phyloP scores from a whole-genome alignment of 1,140 invertebrate genomes.

The Cardiocondyla obscurior region DNA sequence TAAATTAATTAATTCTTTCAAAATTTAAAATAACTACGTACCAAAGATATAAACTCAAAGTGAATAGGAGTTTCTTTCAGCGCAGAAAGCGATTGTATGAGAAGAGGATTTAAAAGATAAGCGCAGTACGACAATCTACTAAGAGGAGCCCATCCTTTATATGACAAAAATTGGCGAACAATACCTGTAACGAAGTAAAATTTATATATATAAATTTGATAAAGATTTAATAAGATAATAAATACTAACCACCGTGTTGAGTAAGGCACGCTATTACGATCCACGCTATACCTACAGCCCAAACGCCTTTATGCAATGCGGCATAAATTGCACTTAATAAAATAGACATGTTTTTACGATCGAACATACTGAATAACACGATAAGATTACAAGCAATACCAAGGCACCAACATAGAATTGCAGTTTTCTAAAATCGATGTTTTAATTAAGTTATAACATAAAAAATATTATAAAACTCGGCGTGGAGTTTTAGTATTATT shows the following conservation, averaged over 20 bases:
- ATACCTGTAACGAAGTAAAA: slow-evolving; percentile 75
- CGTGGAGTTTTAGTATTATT: neutral
- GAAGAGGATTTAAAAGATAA: slow-evolving; percentile 84
- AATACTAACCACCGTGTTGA: slow-evolving; percentile 28
- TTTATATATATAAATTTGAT: neutral
- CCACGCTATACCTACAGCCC: slow-evolving; percentile 84
- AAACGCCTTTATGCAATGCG: slow-evolving; percentile 80
- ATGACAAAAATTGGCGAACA: slow-evolving; percentile 81
- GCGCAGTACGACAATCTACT: slow-evolving; percentile 83
- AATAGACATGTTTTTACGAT: slow-evolving; percentile 77
- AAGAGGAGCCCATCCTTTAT: slow-evolving; percentile 81
- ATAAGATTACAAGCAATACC: slow-evolving; percentile 79
- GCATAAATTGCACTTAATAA: slow-evolving; percentile 79
- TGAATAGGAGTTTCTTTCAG: neutral
- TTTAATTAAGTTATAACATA: neutral
- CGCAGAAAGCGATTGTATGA: slow-evolving; percentile 72
- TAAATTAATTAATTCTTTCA: neutral
- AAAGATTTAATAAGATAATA: neutral
- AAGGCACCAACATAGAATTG: slow-evolving; percentile 77
- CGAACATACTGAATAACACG: slow-evolving; percentile 79
- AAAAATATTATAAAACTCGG: neutral
- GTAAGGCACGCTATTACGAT: slow-evolving; percentile 83
- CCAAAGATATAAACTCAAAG: neutral
- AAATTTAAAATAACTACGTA: neutral
- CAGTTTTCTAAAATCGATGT: slow-evolving; percentile 73